Base-by-base conservation (phyloP, 1,140 invertebrate species). In the Drosophila erecta region DNA sequence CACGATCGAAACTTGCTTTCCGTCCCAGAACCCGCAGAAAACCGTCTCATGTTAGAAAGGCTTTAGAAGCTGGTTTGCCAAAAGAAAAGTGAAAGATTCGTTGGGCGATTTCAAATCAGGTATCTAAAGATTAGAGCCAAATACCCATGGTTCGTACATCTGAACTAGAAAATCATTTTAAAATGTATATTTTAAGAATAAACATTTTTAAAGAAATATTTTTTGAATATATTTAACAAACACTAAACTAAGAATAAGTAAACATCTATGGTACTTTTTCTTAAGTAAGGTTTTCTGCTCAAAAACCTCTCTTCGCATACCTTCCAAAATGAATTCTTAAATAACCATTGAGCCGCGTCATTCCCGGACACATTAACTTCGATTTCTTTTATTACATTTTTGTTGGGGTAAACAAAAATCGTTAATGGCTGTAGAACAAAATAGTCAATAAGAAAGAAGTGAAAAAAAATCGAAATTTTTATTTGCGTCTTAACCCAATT, bases 31-130 rank as follows among this genome's bases (percentile, higher is more conserved):
- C 59, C 38, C 43, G 73, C 33, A 33, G 24, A 50, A 55, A 59
- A 51, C 43, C 54, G 43, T 50, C 46, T 65, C 54, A 24, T 44
- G 57, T 84, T 80, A 80, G 69, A 81, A 76, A 71, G 59, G 71
- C 60, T 71, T 76, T 81, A 72, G 76, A 85, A 47, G 72, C 37
- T 58, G 53, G 35, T 22, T 33, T 38, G 38, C 44, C 35, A 57
- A 61, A 84, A 87, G 51, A 87, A 78, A 87, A 86, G 83, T 81
- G 79, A 75, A 78, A 87, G 65, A 81, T 67, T 64, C 62, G 49
- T 46, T 41, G 10, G 17, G 46, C 30, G 47, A 35, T 15, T 22
- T 30, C 12, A 12, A 12, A 35, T 27, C 8, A 2, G 8, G 15
- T 2, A 12, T 14, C 0, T 20, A 49, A 41, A 2, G 7, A 41